phyloP scores from a whole-genome alignment of 1,140 invertebrate species.

The Paraescarpia echinospica region DNA sequence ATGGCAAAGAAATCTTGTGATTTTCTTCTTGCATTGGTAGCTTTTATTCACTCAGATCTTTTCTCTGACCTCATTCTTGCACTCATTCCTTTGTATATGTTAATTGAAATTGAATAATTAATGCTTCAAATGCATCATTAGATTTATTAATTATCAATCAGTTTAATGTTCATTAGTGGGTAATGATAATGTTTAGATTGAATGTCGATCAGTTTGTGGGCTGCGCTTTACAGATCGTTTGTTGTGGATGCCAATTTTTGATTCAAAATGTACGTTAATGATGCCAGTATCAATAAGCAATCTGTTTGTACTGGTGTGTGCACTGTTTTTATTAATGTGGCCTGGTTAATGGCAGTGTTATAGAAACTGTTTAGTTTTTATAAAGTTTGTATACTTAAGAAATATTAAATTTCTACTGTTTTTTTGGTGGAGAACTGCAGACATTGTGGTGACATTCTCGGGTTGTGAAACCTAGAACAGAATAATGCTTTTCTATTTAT shows the following conservation, averaged over 20 bases:
- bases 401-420: too few relatives aligned
- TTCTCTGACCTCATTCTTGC: not conserved
- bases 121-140: not conserved
- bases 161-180: not conserved
- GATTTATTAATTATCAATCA: conserved; percentile 1
- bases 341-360: not conserved
- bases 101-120: not conserved
- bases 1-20: not conserved
- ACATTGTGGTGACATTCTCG: not conserved
- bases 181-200: not conserved
- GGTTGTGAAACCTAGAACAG: not conserved
- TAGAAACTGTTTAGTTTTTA: not conserved
- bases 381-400: too few relatives aligned
- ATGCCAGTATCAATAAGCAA: not conserved
- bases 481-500: not conserved
- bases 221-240: not conserved
- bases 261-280: not conserved
- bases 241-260: not conserved
- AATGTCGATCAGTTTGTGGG: not conserved
- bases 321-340: not conserved
- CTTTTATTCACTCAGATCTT: not conserved
- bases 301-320: not conserved
- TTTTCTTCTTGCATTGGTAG: not conserved
- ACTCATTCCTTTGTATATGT: conserved; percentile 1
- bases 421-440: too few relatives aligned